Percentiles rank a stretch among this genome's conserved stretches.
Conservation (phyloP, 2,113 vertebrate genomes). For the Tupaia chinensis region DNA sequence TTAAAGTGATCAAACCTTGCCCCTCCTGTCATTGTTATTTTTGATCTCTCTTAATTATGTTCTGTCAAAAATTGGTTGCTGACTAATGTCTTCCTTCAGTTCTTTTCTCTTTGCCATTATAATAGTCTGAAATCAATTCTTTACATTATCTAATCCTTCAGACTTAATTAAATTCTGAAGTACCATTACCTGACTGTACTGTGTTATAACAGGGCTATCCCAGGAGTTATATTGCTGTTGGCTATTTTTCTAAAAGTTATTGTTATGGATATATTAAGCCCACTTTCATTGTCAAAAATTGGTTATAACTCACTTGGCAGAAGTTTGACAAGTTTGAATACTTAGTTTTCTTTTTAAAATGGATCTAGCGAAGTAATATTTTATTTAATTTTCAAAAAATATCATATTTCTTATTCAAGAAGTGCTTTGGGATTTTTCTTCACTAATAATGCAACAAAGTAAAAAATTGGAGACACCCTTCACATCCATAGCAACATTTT, state of each 20-base stretch:
- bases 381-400: too few species aligned
- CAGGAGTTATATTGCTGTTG: background rate
- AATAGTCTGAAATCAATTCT: conserved; percentile 23
- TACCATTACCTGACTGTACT: background rate
- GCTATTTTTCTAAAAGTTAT: conserved; percentile 46
- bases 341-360: too few species aligned
- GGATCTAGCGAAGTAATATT: too few species aligned
- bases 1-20: background rate
- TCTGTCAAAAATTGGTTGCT: background rate
- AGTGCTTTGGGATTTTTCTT: background rate
- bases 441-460: background rate
- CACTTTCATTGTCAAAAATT: conserved; percentile 6
- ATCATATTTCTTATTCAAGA: too few species aligned
- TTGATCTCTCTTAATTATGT: conserved; percentile 21
- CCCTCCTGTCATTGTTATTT: background rate
- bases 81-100: background rate
- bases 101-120: background rate
- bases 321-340: conserved; percentile 2
- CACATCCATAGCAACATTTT: background rate
- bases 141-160: conserved; percentile 36
- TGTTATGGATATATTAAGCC: background rate
- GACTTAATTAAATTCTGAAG: conserved; percentile 58
- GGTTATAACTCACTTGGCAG: conserved; percentile 24
- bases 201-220: background rate
- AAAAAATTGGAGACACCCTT: background rate